These are phyloP conservation scores for Drosophila cognata DNA, from an alignment of 2,888 invertebrate genomes.

Conservation along the genomic window DNA sequence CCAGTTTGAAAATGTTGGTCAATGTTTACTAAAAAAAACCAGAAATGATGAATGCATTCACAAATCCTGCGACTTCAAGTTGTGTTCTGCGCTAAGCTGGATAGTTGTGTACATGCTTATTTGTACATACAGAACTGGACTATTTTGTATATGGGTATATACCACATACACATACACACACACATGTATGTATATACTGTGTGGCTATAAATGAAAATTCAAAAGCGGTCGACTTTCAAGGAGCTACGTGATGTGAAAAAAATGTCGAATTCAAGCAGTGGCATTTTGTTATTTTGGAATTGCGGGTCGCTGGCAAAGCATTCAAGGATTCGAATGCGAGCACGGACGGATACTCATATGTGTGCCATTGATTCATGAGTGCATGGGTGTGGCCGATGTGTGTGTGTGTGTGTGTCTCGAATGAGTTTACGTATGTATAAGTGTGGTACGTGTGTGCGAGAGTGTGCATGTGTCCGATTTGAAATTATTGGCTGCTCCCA, in stretches of 20 bases:
- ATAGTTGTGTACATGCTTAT: neutral
- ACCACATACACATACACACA: neutral
- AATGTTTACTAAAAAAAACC: neutral
- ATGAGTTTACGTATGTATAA: constrained; percentile 1
- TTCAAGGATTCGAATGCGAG: constrained; percentile 44
- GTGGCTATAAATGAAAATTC: neutral
- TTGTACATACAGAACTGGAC: neutral
- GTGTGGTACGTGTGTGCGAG: constrained; percentile 22
- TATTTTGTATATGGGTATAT: neutral
- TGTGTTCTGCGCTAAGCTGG: neutral
- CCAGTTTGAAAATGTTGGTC: neutral
- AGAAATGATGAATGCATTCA: neutral
- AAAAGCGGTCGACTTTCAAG: constrained; percentile 41
- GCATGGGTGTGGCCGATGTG: constrained; percentile 39
- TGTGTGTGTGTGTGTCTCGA: constrained; percentile 27
- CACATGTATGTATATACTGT: neutral
- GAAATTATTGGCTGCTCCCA: constrained; percentile 82
- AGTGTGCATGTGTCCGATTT: constrained; percentile 69
- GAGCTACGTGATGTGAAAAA: constrained; percentile 47
- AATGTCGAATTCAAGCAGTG: constrained; percentile 52
- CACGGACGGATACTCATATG: constrained; percentile 52
- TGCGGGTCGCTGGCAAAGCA: constrained; percentile 36
- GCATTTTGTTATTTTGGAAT: constrained; percentile 61
- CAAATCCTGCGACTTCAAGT: neutral
- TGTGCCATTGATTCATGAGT: constrained; percentile 78